phyloP scores from a whole-genome alignment of 2,888 invertebrate species.

The Leucophora obtusa region DNA sequence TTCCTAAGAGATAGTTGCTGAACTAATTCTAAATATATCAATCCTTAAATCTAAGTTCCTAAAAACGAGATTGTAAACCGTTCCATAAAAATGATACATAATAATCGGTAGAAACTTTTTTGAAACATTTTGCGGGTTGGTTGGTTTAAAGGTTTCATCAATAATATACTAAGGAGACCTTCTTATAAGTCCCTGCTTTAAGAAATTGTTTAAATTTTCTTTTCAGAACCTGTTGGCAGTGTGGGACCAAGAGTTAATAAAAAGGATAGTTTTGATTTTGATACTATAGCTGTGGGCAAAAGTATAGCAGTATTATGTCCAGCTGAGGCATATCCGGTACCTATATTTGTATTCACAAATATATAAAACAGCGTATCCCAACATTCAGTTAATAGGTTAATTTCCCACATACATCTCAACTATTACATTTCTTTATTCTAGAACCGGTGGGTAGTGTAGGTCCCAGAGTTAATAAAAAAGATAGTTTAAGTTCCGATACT shows the following conservation, averaged over 20 bases:
- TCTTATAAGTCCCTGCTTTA: no score
- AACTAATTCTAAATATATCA: no score
- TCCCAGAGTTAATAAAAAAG: conserved; percentile 84
- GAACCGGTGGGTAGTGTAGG: conserved; percentile 80
- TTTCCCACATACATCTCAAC: no score
- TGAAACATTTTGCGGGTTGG: no score
- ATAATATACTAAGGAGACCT: no score
- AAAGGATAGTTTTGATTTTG: conserved; percentile 82
- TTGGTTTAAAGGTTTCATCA: no score
- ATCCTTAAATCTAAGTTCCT: no score
- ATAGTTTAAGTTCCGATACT: conserved; percentile 81
- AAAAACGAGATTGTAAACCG: no score
- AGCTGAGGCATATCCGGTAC: conserved; percentile 82
- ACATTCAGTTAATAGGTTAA: conserved; percentile 52
- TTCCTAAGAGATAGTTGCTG: no score
- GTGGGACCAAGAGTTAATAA: conserved; percentile 83
- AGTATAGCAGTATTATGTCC: conserved; percentile 80
- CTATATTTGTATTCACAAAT: conserved; percentile 72
- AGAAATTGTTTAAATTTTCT: neutral
- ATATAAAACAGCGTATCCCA: conserved; percentile 35
- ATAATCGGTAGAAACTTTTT: no score
- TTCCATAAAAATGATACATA: no score
- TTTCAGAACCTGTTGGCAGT: conserved; percentile 79
- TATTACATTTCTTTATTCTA: conserved; percentile 48
- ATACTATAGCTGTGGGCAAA: conserved; percentile 83